Evolutionary conservation across 2,113 vertebrate species (phyloP).

Genomic region (Gymnocephalus cernua): DNA sequence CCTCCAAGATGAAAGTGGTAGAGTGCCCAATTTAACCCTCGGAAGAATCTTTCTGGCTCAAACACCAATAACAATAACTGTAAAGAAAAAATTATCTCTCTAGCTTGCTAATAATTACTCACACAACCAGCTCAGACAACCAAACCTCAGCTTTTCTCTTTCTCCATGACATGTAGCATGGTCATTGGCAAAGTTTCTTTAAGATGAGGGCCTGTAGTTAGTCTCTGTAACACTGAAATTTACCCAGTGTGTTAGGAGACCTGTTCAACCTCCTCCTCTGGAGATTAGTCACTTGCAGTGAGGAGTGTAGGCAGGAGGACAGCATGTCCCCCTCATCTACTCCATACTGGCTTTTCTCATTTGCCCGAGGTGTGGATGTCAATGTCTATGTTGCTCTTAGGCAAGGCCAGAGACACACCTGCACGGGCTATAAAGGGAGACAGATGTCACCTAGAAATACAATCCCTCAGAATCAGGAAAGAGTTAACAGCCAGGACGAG

Average conservation of each 20-base stretch:
- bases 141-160: slow-evolving; percentile 4
- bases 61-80: neutral
- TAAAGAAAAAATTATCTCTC: neutral
- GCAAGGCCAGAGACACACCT: slow-evolving; percentile 50
- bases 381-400: neutral
- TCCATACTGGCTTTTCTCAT: slow-evolving; percentile 7
- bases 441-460: slow-evolving; percentile 56
- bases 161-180: neutral
- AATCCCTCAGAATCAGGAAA: slow-evolving; percentile 17
- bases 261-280: slow-evolving; percentile 21
- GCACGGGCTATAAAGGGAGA: slow-evolving; percentile 37
- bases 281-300: slow-evolving; percentile 43
- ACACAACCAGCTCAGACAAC: neutral
- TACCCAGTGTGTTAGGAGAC: slow-evolving; percentile 15
- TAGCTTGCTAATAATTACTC: neutral
- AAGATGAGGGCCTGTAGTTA: slow-evolving; percentile 4
- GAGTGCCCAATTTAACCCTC: neutral
- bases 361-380: slow-evolving; percentile 41
- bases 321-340: slow-evolving; percentile 27
- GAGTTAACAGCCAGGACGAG: neutral
- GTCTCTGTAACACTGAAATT: slow-evolving; percentile 18
- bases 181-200: slow-evolving; percentile 3
- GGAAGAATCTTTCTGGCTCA: neutral
- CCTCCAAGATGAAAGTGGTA: neutral
- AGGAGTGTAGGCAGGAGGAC: slow-evolving; percentile 26